Evolutionary conservation across 2,113 vertebrate genomes (phyloP).

Genomic region (Rattus norvegicus): GRCr8 NC_086031.1:81565001-81565500

Average conservation of each 20-base stretch:
- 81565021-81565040: not conserved
- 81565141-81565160: not conserved
- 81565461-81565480: not conserved
- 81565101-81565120: not conserved
- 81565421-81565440: conserved; percentile 8
- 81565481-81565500: not conserved
- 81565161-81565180: not conserved
- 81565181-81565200: not conserved
- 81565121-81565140: not conserved
- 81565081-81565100: not conserved
- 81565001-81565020: not conserved
- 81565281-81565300: not conserved
- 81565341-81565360: not conserved
- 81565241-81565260: not conserved
- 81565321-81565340: not conserved
- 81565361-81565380: not conserved
- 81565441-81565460: not conserved
- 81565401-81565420: not conserved
- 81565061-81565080: not conserved
- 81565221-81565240: not conserved
- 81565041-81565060: not conserved
- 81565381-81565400: not conserved
- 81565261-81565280: not conserved
- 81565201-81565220: not conserved
- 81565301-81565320: not conserved